Evolutionary conservation across 23 tunicate species (phyloP), one percentile per base, ranked within the genome.

Genomic region (Trididemnum nubilum): DNA sequence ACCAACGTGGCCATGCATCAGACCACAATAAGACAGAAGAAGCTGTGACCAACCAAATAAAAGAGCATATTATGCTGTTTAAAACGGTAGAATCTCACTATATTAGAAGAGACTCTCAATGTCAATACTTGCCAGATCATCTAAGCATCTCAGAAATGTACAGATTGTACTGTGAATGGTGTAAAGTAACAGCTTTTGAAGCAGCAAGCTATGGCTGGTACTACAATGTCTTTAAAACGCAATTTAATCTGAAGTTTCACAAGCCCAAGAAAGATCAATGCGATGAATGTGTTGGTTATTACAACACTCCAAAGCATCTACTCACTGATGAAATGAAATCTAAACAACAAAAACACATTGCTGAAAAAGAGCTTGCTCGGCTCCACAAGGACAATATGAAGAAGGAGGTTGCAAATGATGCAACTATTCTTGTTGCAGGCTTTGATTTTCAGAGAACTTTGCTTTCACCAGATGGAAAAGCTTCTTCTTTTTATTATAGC

Each of bases 31-130:
- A 61, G 67, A 21, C 67, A 21, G 29, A 24, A 21, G 67, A 61
- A 61, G 67, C 26, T 21, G 29, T 21, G 67, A 61, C 26, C 67
- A 61, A 61, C 29, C 26, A 22, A 21, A 61, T 22, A 61, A 24
- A 21, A 61, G 26, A 61, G 26, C 67, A 21, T 61, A 61, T 61
- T 61, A 21, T 61, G 67, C 67, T 61, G 67, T 61, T 61, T 61
- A 61, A 61, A 22, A 61, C 26, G 26, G 67, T 61, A 21, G 67
- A 61, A 24, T 61, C 29, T 22, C 67, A 61, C 29, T 61, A 61
- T 24, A 61, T 61, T 26, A 61, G 67, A 61, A 61, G n/a, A 61
- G 67, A 61, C 67, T 61, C 67, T 21, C 26, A 61, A 61, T 61
- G 67, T 61, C 28, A 61, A 24, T 61, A 61, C 67, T 24, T 61